Conservation (phyloP, 2,888 invertebrate genomes). For the Aelia acuminata region DNA sequence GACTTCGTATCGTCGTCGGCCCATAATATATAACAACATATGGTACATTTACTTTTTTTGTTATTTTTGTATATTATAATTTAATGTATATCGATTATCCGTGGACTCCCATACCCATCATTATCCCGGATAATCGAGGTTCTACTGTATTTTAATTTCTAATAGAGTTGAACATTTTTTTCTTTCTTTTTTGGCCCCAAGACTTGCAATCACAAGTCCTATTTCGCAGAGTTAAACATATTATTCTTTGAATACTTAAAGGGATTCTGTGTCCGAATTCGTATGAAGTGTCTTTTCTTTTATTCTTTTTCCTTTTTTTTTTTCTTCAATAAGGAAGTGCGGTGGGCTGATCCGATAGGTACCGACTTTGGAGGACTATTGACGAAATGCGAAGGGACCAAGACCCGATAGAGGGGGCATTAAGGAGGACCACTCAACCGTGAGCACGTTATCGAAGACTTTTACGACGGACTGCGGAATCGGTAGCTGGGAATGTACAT, state of each 20-base stretch:
- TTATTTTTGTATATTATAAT: too few relatives aligned
- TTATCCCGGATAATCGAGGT: too few relatives aligned
- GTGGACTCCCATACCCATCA: too few relatives aligned
- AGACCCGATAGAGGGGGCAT: not conserved
- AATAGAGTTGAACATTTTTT: not conserved
- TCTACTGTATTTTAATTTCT: not conserved
- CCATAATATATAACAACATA: too few relatives aligned
- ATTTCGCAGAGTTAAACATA: not conserved
- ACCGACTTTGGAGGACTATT: not conserved
- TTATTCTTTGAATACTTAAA: not conserved
- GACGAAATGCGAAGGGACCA: slow-evolving; percentile 5
- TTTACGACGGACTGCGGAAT: slow-evolving; percentile 2
- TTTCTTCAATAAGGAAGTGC: not conserved
- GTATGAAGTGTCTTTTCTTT: too few relatives aligned
- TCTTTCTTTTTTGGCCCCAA: too few relatives aligned
- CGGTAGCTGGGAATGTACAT: not conserved
- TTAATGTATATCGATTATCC: too few relatives aligned
- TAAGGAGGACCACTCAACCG: slow-evolving; percentile 17
- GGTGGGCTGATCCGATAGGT: not conserved
- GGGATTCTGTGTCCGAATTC: not conserved
- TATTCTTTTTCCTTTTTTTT: not conserved
- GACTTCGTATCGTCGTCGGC: too few relatives aligned
- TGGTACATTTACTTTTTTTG: too few relatives aligned
- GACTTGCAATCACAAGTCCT: too few relatives aligned
- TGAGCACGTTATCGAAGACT: not conserved